These are phyloP conservation scores for Pungitius pungitius DNA, from an alignment of 2,113 vertebrate species.

Conservation along the genomic window DNA sequence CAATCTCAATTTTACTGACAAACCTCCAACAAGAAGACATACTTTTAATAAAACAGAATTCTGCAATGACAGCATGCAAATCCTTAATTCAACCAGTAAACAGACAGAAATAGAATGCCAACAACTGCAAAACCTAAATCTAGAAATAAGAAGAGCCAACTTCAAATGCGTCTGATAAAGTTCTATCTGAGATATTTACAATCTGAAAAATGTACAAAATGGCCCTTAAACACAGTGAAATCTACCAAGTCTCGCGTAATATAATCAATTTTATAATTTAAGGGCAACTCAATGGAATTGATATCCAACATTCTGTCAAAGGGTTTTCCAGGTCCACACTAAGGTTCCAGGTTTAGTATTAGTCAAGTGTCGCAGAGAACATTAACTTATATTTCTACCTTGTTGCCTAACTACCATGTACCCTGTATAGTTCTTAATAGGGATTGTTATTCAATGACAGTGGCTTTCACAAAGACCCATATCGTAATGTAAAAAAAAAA, in stretches of 20 bases:
- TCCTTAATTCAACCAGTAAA: conserved; percentile 78
- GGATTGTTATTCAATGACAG: conserved; percentile 44
- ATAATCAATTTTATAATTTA: conserved; percentile 37
- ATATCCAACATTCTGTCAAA: conserved; percentile 42
- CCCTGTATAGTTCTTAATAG: conserved; percentile 69
- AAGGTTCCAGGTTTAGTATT: conserved; percentile 52
- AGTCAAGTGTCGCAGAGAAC: conserved; percentile 54
- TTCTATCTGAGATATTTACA: conserved; percentile 77
- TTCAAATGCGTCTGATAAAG: conserved; percentile 64
- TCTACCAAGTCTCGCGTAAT: conserved; percentile 55
- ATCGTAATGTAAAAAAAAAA: conserved; percentile 58
- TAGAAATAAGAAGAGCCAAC: conserved; percentile 74
- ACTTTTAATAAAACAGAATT: conserved; percentile 78
- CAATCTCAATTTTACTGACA: conserved; percentile 59
- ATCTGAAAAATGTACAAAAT: conserved; percentile 79
- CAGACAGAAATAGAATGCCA: conserved; percentile 75
- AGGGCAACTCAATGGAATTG: conserved; percentile 37
- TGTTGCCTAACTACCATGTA: conserved; percentile 66
- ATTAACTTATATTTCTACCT: conserved; percentile 54
- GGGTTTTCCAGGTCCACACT: conserved; percentile 38
- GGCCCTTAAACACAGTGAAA: conserved; percentile 71
- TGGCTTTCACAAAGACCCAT: conserved; percentile 55
- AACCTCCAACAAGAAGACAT: conserved; percentile 71
- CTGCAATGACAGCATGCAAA: conserved; percentile 80
- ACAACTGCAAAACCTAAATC: conserved; percentile 74